phyloP scores from a whole-genome alignment of 2,888 invertebrate genomes.

The Rutpela maculata region DNA sequence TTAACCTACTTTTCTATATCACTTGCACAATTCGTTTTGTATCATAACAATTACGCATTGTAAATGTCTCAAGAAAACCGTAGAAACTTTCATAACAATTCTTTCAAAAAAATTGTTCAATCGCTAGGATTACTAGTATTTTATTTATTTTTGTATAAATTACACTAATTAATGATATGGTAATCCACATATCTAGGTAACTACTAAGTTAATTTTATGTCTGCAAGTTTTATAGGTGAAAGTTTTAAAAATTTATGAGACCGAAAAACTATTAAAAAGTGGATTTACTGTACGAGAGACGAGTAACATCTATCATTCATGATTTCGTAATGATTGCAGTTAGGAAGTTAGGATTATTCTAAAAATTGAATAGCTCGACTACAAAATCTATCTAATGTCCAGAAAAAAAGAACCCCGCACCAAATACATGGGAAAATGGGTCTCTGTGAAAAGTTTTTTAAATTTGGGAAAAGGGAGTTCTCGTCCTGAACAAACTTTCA shows the following conservation, averaged over 20 bases:
- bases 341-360: too few species aligned
- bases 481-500: too few species aligned
- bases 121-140: background rate
- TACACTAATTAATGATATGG: background rate
- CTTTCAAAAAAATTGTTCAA: background rate
- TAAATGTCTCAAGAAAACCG: background rate
- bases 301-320: too few species aligned
- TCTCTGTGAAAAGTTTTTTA: too few species aligned
- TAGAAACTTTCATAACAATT: background rate
- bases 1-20: conserved; percentile 27
- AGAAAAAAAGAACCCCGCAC: too few species aligned
- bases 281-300: background rate
- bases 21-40: conserved; percentile 13
- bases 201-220: background rate
- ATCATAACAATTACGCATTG: background rate
- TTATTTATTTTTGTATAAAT: background rate
- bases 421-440: too few species aligned
- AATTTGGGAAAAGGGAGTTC: too few species aligned
- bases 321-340: too few species aligned
- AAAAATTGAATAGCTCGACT: too few species aligned
- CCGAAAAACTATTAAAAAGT: background rate
- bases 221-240: conserved; percentile 16
- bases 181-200: background rate
- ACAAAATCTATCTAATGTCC: too few species aligned
- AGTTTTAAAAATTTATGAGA: background rate